Percentiles rank a stretch among this genome's conserved stretches.
Conservation (phyloP, 2,113 vertebrate genomes). For the Centropristis striata region DNA sequence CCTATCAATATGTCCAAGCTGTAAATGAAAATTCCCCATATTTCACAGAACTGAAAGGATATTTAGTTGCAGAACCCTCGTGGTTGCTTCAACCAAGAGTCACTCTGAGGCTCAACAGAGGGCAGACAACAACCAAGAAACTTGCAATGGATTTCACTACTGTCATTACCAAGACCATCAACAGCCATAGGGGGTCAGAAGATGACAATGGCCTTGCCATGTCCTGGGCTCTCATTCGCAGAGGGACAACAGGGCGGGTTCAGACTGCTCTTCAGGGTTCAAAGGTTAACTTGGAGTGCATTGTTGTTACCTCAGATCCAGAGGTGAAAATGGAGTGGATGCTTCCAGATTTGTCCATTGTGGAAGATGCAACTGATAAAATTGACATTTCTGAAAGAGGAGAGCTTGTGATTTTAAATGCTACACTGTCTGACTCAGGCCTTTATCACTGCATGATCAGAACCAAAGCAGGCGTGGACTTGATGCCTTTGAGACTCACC, state of each 20-base stretch:
- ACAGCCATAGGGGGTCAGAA: conserved; percentile 40
- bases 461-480: conserved; percentile 77
- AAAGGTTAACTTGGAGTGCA: conserved; percentile 78
- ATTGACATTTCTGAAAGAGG: conserved; percentile 72
- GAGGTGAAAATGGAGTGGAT: conserved; percentile 83
- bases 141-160: conserved; percentile 86
- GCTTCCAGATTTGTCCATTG: conserved; percentile 82
- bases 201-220: conserved; percentile 41
- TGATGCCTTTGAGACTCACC: conserved; percentile 81
- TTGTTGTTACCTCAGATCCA: conserved; percentile 72
- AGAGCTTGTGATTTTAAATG: conserved; percentile 80
- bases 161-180: conserved; percentile 75
- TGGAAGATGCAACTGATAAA: conserved; percentile 71
- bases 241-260: conserved; percentile 69
- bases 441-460: conserved; percentile 85
- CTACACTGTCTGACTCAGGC: conserved; percentile 81
- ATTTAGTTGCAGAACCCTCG: conserved; percentile 82
- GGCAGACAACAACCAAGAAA: conserved; percentile 85
- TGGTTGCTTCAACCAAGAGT: conserved; percentile 87
- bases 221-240: conserved; percentile 83
- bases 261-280: conserved; percentile 79
- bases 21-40: conserved; percentile 84
- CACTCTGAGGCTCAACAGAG: conserved; percentile 84
- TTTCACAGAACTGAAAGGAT: conserved; percentile 87
- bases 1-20: conserved; percentile 84